These are phyloP conservation scores for Apotomis betuletana DNA, from an alignment of 2,888 invertebrate species.

Conservation along the genomic window DNA sequence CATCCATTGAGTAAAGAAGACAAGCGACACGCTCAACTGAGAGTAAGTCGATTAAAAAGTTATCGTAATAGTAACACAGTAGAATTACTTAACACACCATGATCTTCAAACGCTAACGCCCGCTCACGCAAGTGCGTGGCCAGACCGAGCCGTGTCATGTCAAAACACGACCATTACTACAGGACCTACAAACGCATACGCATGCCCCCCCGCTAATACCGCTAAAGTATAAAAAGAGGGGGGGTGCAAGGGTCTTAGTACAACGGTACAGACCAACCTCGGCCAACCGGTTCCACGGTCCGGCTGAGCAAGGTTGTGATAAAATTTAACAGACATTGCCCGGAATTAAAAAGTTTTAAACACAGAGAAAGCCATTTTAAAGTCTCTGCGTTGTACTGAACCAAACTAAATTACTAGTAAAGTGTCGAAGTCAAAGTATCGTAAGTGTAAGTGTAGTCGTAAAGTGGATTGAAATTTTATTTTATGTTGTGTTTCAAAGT, in stretches of 20 bases:
- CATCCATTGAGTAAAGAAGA: conserved; percentile 1
- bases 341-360: conserved; percentile 34
- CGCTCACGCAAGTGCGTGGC: conserved; percentile 46
- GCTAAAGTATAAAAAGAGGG: conserved; percentile 8
- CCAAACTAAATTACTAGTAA: conserved; percentile 11
- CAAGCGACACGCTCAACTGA: conserved; percentile 7
- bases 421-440: no score
- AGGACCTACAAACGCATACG: conserved; percentile 42
- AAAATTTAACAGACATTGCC: conserved; percentile 48
- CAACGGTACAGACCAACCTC: conserved; percentile 59
- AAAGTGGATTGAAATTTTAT: conserved; percentile 27
- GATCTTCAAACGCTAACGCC: conserved; percentile 46
- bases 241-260: conserved; percentile 28
- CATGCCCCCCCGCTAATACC: conserved; percentile 2
- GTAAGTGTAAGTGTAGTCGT: no score
- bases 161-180: conserved; percentile 47
- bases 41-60: conserved; percentile 6
- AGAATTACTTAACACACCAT: conserved; percentile 44
- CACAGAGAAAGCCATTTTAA: conserved; percentile 33
- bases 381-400: conserved; percentile 10
- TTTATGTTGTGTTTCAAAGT: conserved; percentile 26
- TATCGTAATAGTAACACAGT: conserved; percentile 17
- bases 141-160: conserved; percentile 43
- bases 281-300: conserved; percentile 72
- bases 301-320: conserved; percentile 64